Base-by-base conservation (phyloP, 1,140 invertebrate genomes). In the Drosophila varians region DNA sequence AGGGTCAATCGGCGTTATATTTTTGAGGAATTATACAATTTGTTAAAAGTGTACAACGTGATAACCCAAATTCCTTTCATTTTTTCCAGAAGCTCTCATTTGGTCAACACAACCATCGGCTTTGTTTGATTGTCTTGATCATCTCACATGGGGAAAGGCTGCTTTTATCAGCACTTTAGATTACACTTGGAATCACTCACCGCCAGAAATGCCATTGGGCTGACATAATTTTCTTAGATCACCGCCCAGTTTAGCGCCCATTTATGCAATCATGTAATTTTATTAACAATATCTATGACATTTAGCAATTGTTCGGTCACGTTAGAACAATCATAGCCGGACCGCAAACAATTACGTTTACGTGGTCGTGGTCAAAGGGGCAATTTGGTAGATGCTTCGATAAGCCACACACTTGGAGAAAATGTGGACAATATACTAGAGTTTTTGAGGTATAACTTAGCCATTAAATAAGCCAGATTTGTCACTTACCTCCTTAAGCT, bases 191-290 rank as follows among this genome's bases (percentile, higher is more conserved):
- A 51, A 74, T 74, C 71, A 64, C 42, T 72, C 31, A 66, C 25
- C 45, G 62, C 11, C 48, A 78, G 42, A 74, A 46, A 70, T 70
- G 47, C 65, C 77, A 74, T 55, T 55, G 18, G 68, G 43, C 71
- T 79, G 60, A 66, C 66, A 80, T 72, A 75, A 80, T 75, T 80
- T 31, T 71, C 76, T 79, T 75, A 79, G 76, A 80, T 72, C 71
- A 80, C 58, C 71, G 65, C 58, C 64, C 55, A 75, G 58, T 52
- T 79, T 65, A 74, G 64, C 71, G 64, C 58, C 45, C 72, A 60
- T 74, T 74, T 68, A 60, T 72, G 55, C 66, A 76, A 64, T 77
- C 61, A 61, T 69, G 53, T 71, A 71, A 71, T 76, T 66, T 65
- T 66, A 66, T 66, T 66, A 74, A 56, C 52, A 74, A 58, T 74